Evolutionary conservation across 2,888 invertebrate genomes (phyloP).

Genomic region (Plagodis pulveraria): DNA sequence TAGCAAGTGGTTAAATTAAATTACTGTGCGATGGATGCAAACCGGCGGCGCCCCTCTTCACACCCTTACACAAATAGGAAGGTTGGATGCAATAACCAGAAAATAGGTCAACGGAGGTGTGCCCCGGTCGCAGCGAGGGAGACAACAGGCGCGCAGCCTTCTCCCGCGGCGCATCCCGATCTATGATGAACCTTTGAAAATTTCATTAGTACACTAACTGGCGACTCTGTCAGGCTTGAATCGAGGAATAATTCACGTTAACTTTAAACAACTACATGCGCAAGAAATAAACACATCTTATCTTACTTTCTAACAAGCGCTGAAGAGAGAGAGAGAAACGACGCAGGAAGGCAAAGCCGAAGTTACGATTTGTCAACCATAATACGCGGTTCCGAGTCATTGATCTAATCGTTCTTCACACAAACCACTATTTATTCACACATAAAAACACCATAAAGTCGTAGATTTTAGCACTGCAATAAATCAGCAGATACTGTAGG

Average conservation of each 20-base stretch:
- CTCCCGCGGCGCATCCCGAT: conserved; percentile 60
- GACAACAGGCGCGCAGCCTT: conserved; percentile 66
- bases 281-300: conserved; percentile 50
- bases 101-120: conserved; percentile 84
- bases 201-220: conserved; percentile 52
- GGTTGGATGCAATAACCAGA: conserved; percentile 81
- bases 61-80: conserved; percentile 79
- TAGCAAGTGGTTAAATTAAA: conserved; percentile 41
- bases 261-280: conserved; percentile 36
- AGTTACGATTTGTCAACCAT: conserved; percentile 68
- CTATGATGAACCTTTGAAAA: conserved; percentile 61
- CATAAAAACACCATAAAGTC: conserved; percentile 22
- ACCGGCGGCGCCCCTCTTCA: conserved; percentile 72
- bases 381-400: conserved; percentile 64
- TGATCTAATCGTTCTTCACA: conserved; percentile 65
- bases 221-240: conserved; percentile 28
- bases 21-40: conserved; percentile 63
- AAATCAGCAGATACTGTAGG: neutral
- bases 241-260: conserved; percentile 43
- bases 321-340: conserved; percentile 62
- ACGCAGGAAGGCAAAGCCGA: conserved; percentile 58
- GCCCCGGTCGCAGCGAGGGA: conserved; percentile 76
- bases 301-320: conserved; percentile 64
- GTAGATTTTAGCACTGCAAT: neutral
- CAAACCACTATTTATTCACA: conserved; percentile 32